These are phyloP conservation scores for Vanessa atalanta DNA, from an alignment of 1,140 invertebrate genomes.

Conservation along the genomic window DNA sequence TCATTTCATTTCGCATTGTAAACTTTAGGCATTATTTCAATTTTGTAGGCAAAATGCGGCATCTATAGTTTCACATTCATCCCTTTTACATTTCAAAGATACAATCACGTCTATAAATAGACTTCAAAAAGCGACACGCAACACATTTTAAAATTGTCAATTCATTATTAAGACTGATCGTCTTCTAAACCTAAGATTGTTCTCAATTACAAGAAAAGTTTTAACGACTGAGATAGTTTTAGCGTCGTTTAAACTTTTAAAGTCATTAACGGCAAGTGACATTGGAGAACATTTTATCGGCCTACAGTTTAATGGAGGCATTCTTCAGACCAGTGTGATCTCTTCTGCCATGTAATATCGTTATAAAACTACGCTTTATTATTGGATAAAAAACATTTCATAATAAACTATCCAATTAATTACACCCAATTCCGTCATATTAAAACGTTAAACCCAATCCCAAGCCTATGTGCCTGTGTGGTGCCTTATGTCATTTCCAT, in stretches of 20 bases:
- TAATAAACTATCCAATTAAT: too few relatives aligned
- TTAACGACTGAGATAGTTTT: background rate
- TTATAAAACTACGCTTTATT: too few relatives aligned
- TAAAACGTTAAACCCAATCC: background rate
- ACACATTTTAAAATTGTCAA: slow-evolving; percentile 8
- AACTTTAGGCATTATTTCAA: background rate
- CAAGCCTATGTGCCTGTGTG: too few relatives aligned
- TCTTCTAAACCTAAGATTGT: background rate
- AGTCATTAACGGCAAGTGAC: background rate
- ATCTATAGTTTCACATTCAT: background rate
- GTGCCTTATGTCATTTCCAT: background rate
- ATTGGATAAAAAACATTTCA: too few relatives aligned
- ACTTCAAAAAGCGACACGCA: slow-evolving; percentile 5
- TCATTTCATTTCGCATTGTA: background rate
- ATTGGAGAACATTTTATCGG: background rate
- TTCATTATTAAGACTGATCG: background rate
- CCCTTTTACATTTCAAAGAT: background rate
- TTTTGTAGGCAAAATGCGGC: slow-evolving; percentile 13
- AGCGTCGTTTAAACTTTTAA: background rate
- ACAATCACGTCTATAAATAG: slow-evolving; percentile 4
- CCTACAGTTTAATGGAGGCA: background rate
- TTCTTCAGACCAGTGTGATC: background rate
- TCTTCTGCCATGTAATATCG: too few relatives aligned
- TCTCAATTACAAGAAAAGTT: background rate
- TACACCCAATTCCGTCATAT: background rate